phyloP scores from a whole-genome alignment of 2,797 vertebrate species.

The Huso huso region DNA sequence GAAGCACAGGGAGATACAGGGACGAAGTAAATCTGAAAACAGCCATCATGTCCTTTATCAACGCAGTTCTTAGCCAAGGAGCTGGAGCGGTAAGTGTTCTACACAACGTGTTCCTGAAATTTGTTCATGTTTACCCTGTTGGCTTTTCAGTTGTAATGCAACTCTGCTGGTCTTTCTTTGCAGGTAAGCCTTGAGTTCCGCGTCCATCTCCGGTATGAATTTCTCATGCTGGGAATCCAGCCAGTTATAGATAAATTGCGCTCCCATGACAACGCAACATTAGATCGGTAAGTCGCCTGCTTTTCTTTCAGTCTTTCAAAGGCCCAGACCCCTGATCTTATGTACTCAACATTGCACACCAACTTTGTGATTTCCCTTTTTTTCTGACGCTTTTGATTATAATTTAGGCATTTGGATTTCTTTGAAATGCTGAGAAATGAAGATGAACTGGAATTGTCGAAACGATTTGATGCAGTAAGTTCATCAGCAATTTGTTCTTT shows the following conservation, averaged over 20 bases:
- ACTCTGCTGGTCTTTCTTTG: slow-evolving; percentile 19
- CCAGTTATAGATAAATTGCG: slow-evolving; percentile 95
- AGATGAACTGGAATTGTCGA: slow-evolving; percentile 90
- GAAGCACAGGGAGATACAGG: slow-evolving; percentile 88
- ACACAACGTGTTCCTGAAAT: too few species aligned
- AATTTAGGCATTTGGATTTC: slow-evolving; percentile 88
- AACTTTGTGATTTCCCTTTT: neutral
- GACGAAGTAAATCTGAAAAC: slow-evolving; percentile 98
- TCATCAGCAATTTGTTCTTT: neutral
- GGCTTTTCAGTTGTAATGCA: too few species aligned
- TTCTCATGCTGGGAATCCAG: slow-evolving; percentile 97
- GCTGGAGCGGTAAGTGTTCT: slow-evolving; percentile 79
- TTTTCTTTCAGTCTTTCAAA: neutral
- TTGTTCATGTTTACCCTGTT: too few species aligned
- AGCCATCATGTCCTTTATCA: slow-evolving; percentile 98
- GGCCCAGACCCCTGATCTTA: too few species aligned
- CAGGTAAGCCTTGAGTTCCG: slow-evolving; percentile 94
- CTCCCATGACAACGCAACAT: slow-evolving; percentile 90
- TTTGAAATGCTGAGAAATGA: slow-evolving; percentile 98
- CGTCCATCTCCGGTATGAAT: slow-evolving; percentile 93
- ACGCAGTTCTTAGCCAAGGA: slow-evolving; percentile 93
- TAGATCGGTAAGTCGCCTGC: slow-evolving; percentile 75
- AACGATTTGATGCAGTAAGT: slow-evolving; percentile 85
- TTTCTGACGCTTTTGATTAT: slow-evolving; percentile 1
- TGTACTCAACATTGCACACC: slow-evolving; percentile 12